These are phyloP conservation scores for Heliconius cydno DNA, from an alignment of 2,888 invertebrate species.

Conservation along the genomic window DNA sequence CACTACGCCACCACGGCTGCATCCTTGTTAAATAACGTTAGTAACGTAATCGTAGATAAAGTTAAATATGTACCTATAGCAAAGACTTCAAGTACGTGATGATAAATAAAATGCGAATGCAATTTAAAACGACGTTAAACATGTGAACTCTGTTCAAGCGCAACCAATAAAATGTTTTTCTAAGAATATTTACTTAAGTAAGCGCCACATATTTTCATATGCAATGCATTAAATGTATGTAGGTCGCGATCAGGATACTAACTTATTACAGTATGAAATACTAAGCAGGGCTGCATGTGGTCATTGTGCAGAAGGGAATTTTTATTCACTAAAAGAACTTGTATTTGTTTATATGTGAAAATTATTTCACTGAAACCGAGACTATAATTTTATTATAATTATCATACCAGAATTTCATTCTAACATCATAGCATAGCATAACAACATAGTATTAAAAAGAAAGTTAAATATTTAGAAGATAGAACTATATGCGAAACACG, in stretches of 20 bases:
- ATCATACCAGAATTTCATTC: no score
- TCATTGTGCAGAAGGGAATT: no score
- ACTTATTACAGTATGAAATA: background rate
- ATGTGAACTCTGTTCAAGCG: background rate
- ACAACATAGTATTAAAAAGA: background rate
- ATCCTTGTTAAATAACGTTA: no score
- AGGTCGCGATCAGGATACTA: background rate
- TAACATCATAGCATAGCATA: no score
- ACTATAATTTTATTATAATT: background rate
- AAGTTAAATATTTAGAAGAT: background rate
- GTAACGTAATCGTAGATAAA: no score
- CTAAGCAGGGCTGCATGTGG: background rate
- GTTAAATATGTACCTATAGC: background rate
- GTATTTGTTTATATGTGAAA: background rate
- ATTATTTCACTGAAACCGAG: background rate
- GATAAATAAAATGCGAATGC: background rate
- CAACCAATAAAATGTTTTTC: constrained; percentile 16
- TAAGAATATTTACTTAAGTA: constrained; percentile 17
- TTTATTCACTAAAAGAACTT: no score
- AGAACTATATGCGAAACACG: background rate
- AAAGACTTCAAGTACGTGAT: background rate
- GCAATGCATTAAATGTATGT: background rate
- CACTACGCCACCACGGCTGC: no score
- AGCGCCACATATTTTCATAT: constrained; percentile 10
- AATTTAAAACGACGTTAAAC: background rate